Base-by-base conservation (phyloP, 1,140 invertebrate genomes). In the Drosophila persimilis region DNA sequence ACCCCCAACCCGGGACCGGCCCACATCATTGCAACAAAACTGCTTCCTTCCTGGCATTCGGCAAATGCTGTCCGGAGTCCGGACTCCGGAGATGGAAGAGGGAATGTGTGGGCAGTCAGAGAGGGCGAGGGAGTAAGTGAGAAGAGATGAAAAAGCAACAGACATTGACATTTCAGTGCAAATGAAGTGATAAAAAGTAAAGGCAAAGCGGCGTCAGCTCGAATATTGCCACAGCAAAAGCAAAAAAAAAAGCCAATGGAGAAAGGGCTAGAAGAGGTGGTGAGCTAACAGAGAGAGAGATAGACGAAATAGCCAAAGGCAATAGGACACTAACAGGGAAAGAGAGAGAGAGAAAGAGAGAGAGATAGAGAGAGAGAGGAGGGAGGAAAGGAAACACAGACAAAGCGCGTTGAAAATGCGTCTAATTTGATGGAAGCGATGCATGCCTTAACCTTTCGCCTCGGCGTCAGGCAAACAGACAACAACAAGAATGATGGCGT, bases 131-230 rank as follows among this genome's bases (percentile, higher is more conserved):
- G n/a, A 24, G 8, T 7, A 6, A 66, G 31, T 20, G 15, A 39
- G 55, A 51, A 47, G 22, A 48, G 48, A 61, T 45, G 29, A 52
- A 45, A 24, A 20, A 63, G 60, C 58, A 67, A 54, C 62, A 77
- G 73, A 86, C 77, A 77, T 86, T 77, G 83, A 86, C 81, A 86
- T 78, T 78, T 86, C 77, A 62, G 70, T 72, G 74, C 66, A 77
- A 85, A 85, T 85, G 83, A 88, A 81, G 81, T 86, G 81, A 88
- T 88, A 78, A 81, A 81, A 80, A 58, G 60, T 72, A 64, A 67
- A 64, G 80, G 58, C 60, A 71, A 73, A 67, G 48, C 58, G 72
- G 71, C 70, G 76, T 62, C 77, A 80, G 77, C 71, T 74, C 52
- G 56, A 64, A 74, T 73, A 74, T 75, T 74, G 73, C 71, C 55